Conservation (phyloP, 2,797 vertebrate genomes). For the Cyclopterus lumpus region DNA sequence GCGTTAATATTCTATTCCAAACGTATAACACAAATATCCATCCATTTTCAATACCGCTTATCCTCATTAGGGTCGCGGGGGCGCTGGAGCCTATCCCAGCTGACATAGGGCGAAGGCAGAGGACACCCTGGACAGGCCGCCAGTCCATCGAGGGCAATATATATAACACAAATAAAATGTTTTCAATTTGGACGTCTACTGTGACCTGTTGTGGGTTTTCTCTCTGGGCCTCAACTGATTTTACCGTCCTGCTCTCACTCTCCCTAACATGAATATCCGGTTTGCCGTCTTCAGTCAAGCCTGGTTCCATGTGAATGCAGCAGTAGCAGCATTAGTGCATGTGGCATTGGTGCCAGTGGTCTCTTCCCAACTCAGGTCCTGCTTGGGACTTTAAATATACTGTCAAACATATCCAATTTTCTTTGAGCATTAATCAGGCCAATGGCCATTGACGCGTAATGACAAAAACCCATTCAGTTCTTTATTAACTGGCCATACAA, state of each 20-base stretch:
- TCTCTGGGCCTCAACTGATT: not conserved
- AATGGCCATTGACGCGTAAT: not conserved
- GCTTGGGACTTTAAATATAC: not conserved
- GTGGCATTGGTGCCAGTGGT: no score
- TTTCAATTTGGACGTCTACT: not conserved
- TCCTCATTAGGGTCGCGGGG: no score
- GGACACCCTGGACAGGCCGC: no score
- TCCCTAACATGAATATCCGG: not conserved
- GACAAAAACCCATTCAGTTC: not conserved
- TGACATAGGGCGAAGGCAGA: no score
- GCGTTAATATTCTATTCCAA: not conserved
- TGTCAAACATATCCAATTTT: not conserved
- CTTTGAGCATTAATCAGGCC: not conserved
- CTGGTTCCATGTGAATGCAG: not conserved
- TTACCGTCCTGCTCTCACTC: not conserved
- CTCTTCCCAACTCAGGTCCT: not conserved
- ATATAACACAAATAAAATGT: no score
- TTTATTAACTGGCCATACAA: not conserved
- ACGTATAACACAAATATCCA: no score
- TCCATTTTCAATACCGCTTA: no score
- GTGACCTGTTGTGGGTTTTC: not conserved
- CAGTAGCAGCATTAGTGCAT: no score
- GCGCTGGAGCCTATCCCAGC: no score
- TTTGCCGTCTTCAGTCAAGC: not conserved
- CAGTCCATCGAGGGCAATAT: no score